These are phyloP conservation scores for Phaethon lepturus DNA, from an alignment of 2,113 vertebrate genomes.

Conservation along the genomic window DNA sequence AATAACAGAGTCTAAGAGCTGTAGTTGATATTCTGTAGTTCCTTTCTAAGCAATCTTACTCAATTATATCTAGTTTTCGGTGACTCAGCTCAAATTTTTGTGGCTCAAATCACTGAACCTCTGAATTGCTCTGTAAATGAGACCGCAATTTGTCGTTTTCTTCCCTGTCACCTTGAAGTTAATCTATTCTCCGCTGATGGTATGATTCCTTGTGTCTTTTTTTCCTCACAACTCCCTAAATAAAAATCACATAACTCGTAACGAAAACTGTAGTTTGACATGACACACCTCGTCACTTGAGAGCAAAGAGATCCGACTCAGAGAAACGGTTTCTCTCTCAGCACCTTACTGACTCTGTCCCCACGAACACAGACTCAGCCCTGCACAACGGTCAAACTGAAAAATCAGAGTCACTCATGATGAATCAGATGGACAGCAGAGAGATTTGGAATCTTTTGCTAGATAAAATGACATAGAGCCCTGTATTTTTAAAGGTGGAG, in stretches of 20 bases:
- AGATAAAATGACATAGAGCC: rapidly evolving
- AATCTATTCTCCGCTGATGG: not conserved
- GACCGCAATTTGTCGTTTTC: not conserved
- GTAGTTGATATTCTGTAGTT: not conserved
- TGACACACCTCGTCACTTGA: not conserved
- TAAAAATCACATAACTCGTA: not conserved
- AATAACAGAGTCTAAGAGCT: not conserved
- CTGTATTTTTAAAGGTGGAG: not conserved
- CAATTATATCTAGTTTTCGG: not conserved
- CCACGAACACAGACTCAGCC: not conserved
- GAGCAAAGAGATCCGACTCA: not conserved
- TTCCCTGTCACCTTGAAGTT: not conserved
- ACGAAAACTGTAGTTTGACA: not conserved
- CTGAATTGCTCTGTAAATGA: not conserved
- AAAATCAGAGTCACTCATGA: not conserved
- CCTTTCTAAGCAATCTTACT: not conserved
- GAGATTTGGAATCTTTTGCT: not conserved
- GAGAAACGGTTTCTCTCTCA: not conserved
- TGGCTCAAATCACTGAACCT: not conserved
- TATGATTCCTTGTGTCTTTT: not conserved
- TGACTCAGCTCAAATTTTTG: not conserved
- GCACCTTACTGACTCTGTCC: not conserved
- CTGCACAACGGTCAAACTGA: not conserved
- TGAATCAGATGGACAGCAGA: not conserved
- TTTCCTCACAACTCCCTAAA: not conserved